These are phyloP conservation scores for Mesoclemmys tuberculata DNA, from an alignment of 2,113 vertebrate genomes.

Conservation along the genomic window DNA sequence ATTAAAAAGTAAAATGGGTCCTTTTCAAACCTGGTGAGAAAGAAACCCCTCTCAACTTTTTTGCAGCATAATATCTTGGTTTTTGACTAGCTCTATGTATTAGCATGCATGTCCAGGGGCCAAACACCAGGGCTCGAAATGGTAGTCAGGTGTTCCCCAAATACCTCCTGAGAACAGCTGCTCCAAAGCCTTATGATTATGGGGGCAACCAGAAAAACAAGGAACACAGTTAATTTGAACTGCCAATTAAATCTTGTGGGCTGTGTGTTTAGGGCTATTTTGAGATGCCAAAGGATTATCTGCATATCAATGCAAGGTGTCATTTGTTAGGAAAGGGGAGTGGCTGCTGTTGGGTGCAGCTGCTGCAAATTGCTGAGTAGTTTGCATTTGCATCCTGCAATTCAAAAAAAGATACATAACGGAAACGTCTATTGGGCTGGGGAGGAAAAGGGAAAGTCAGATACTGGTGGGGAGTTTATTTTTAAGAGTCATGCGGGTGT, in stretches of 20 bases:
- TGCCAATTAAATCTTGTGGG: accelerated
- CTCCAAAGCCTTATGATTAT: accelerated
- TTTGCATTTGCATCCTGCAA: accelerated
- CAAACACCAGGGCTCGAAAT: accelerated
- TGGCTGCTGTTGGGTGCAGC: neutral
- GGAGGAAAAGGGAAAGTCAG: accelerated
- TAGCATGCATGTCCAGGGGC: accelerated
- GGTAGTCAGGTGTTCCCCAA: neutral
- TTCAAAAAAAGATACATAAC: accelerated
- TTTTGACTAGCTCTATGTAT: accelerated
- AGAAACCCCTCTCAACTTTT: neutral
- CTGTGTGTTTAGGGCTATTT: neutral
- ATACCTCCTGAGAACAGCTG: neutral
- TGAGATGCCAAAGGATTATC: neutral
- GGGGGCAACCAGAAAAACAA: neutral
- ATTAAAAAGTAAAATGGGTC: no score
- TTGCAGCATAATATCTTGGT: neutral
- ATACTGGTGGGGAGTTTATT: accelerated
- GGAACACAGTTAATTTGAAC: accelerated
- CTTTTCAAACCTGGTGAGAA: neutral
- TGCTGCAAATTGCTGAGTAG: accelerated
- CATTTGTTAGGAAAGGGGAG: neutral
- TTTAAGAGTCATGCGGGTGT: neutral
- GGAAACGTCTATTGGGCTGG: accelerated
- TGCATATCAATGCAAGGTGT: accelerated